A percentile compares a stretch with the other conserved stretches of the same genome.
Evolutionary conservation across 2,797 vertebrate genomes (phyloP).

Genomic region (Sebastes hubbsi): DNA sequence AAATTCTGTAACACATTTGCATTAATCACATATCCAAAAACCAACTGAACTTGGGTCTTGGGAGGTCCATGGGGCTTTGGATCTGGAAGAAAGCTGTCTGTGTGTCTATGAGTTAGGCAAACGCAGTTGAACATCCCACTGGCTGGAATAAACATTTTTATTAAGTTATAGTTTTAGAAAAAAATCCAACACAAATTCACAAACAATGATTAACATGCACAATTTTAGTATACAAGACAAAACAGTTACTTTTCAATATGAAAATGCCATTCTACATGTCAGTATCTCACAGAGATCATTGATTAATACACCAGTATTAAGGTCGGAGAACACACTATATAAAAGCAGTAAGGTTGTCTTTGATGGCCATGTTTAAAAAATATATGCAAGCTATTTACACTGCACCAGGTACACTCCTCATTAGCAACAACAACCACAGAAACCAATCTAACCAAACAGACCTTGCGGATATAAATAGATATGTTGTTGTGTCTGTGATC

Average conservation of each 20-base stretch:
- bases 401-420: conserved; percentile 46
- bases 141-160: conserved; percentile 81
- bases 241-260: conserved; percentile 97
- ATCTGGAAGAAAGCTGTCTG: neutral
- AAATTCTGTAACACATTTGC: neutral
- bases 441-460: conserved; percentile 43
- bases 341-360: conserved; percentile 77
- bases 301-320: conserved; percentile 89
- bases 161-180: conserved; percentile 88
- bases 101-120: neutral
- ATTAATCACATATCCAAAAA: neutral
- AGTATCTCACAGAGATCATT: conserved; percentile 96
- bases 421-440: conserved; percentile 48
- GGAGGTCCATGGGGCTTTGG: neutral
- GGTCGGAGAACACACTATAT: conserved; percentile 80
- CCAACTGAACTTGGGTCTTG: neutral
- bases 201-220: conserved; percentile 87
- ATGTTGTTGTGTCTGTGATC: conserved; percentile 38
- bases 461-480: conserved; percentile 50
- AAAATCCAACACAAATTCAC: conserved; percentile 85
- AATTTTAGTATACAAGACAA: conserved; percentile 89
- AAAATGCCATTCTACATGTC: conserved; percentile 87
- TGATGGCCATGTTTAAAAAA: conserved; percentile 81
- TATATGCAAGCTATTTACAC: conserved; percentile 84
- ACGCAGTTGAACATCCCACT: neutral